Conservation (phyloP, 2,888 invertebrate genomes). For the Mythimna vitellina region DNA sequence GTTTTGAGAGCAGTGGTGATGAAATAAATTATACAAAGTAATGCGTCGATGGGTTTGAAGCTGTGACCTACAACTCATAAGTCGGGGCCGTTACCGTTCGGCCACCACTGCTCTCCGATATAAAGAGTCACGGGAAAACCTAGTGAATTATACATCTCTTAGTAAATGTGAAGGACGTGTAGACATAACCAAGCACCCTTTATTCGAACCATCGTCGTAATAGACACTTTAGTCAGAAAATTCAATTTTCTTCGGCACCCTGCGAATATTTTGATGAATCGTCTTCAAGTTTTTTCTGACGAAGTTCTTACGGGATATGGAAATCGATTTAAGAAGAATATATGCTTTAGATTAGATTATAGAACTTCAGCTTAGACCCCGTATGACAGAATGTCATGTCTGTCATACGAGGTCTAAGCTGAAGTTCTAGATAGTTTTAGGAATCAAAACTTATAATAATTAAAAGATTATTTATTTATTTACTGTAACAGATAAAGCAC, state of each 20-base stretch:
- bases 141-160: constrained; percentile 30
- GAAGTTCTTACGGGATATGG: constrained; percentile 24
- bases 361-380: no score
- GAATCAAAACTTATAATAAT: neutral
- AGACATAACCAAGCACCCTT: constrained; percentile 13
- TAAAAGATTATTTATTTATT: neutral
- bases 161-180: constrained; percentile 46
- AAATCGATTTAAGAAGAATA: constrained; percentile 36
- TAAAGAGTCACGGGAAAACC: neutral
- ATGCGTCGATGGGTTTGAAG: no score
- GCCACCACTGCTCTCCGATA: no score
- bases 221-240: constrained; percentile 53
- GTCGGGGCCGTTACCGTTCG: no score
- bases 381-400: no score
- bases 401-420: neutral
- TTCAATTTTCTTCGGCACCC: constrained; percentile 52
- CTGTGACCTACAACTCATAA: no score
- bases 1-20: no score
- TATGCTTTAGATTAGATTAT: constrained; percentile 17
- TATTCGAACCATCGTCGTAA: constrained; percentile 26
- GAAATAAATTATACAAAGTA: no score
- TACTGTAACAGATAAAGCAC: no score
- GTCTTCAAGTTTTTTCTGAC: constrained; percentile 32
- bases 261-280: constrained; percentile 61
- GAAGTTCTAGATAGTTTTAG: neutral